A percentile compares a stretch with the other conserved stretches of the same genome.
Evolutionary conservation across 2,888 invertebrate genomes (phyloP).

Genomic region (Lasius platythorax): DNA sequence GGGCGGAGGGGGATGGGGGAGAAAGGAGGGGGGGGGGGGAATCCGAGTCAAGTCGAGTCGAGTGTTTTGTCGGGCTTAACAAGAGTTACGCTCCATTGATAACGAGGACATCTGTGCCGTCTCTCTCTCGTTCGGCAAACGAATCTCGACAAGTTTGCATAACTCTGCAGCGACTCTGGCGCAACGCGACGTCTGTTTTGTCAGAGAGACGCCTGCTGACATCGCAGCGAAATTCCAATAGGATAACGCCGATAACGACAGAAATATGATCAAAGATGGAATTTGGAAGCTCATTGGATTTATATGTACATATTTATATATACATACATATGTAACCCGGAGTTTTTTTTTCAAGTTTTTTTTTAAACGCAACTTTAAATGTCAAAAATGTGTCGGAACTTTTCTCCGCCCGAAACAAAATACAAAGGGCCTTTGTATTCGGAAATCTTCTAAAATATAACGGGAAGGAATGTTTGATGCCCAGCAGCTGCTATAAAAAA

Average conservation of each 20-base stretch:
- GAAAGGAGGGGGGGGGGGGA: neutral
- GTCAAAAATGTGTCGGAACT: no score
- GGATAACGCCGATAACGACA: conserved; percentile 27
- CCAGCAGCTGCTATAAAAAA: no score
- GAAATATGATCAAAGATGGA: conserved; percentile 6
- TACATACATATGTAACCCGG: no score
- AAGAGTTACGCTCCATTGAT: conserved; percentile 73
- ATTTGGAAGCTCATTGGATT: conserved; percentile 5
- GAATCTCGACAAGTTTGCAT: conserved; percentile 71
- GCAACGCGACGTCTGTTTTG: conserved; percentile 52
- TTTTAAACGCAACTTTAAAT: no score
- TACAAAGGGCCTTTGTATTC: no score
- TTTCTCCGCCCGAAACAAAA: no score
- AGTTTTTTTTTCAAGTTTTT: no score
- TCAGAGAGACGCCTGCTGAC: conserved; percentile 35
- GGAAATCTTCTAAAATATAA: no score
- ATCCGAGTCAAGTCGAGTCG: conserved; percentile 38
- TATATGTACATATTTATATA: no score
- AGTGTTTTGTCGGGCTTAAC: conserved; percentile 61
- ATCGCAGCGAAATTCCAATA: conserved; percentile 17
- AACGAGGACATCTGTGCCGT: conserved; percentile 61
- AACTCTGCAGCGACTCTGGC: conserved; percentile 60
- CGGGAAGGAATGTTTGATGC: no score
- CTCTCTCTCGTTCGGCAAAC: conserved; percentile 62
- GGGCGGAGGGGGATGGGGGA: neutral